Conservation (phyloP, 2,888 invertebrate genomes). For the Andrena chrysosceles region DNA sequence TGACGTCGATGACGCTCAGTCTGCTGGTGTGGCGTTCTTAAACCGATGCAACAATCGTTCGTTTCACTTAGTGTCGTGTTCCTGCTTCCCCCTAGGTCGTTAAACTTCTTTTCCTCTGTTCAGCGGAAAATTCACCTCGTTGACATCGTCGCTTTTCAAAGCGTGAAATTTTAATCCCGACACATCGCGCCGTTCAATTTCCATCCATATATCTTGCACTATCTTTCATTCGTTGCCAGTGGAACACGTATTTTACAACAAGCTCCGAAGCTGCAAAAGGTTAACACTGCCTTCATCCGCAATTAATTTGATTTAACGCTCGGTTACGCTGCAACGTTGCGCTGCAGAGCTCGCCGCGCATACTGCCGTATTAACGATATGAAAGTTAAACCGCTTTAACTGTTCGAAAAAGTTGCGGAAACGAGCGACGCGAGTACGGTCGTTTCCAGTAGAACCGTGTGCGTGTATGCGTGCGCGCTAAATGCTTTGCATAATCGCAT, state of each 20-base stretch:
- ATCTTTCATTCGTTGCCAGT: not conserved
- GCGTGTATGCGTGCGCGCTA: constrained; percentile 20
- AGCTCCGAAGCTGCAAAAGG: not conserved
- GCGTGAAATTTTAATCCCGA: not conserved
- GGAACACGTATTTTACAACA: constrained; percentile 11
- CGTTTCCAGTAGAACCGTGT: not conserved
- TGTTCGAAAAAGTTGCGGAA: constrained; percentile 59
- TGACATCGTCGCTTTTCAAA: not conserved
- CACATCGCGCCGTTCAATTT: not conserved
- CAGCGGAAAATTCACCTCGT: not conserved
- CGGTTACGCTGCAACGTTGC: not conserved
- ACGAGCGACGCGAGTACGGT: constrained; percentile 40
- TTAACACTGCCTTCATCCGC: constrained; percentile 32
- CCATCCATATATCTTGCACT: not conserved
- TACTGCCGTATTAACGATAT: constrained; percentile 41
- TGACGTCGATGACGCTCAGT: constrained; percentile 53
- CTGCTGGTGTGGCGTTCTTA: constrained; percentile 50
- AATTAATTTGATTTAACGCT: constrained; percentile 48
- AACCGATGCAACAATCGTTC: constrained; percentile 64
- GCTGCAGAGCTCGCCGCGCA: not conserved
- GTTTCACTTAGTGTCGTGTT: constrained; percentile 35
- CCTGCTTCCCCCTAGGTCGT: not conserved
- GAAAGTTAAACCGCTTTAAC: constrained; percentile 64
- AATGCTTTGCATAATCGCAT: constrained; percentile 55
- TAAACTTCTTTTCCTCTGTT: not conserved